Conservation (phyloP, 2,797 vertebrate species). For the Peromyscus nudipes region DNA sequence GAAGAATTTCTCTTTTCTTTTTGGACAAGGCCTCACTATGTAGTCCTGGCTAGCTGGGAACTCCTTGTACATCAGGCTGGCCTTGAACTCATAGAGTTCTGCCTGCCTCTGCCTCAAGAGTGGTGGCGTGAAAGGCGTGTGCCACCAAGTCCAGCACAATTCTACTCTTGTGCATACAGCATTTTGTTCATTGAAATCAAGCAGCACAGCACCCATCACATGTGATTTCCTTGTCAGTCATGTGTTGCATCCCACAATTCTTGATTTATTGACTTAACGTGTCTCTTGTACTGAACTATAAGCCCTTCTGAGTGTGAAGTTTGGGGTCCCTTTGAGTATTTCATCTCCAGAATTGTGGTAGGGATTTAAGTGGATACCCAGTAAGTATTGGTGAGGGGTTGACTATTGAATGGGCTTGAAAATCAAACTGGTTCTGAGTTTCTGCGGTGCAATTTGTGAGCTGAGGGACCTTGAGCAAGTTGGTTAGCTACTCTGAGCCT, state of each 20-base stretch:
- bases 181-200: not conserved
- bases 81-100: not conserved
- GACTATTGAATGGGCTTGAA: not conserved
- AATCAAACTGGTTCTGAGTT: not conserved
- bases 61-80: not conserved
- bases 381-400: slow-evolving; percentile 9
- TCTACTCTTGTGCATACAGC: not conserved
- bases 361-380: not conserved
- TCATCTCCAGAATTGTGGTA: not conserved
- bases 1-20: not conserved
- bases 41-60: not conserved
- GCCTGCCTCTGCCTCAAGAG: not conserved
- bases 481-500: not conserved
- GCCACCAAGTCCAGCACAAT: not conserved
- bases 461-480: not conserved
- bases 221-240: not conserved
- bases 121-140: not conserved
- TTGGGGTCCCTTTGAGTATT: not conserved
- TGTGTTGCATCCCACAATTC: not conserved
- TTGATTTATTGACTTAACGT: not conserved
- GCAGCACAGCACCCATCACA: not conserved
- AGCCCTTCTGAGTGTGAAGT: not conserved
- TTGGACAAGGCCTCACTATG: not conserved
- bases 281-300: not conserved
- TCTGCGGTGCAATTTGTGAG: not conserved